A percentile compares a stretch with the other conserved stretches of the same genome.
These are phyloP conservation scores for Callimorpha dominula DNA, from an alignment of 2,888 invertebrate species.

Conservation along the genomic window DNA sequence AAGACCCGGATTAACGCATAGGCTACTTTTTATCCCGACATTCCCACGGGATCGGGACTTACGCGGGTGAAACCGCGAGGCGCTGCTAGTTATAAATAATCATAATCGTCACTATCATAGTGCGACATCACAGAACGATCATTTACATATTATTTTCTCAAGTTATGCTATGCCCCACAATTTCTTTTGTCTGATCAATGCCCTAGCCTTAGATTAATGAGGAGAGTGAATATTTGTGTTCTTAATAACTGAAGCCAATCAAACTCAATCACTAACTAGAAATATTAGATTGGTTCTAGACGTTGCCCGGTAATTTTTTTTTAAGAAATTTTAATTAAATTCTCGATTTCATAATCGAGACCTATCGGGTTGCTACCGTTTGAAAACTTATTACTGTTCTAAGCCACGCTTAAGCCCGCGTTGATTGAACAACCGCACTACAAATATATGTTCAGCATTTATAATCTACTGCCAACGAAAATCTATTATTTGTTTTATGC, in stretches of 20 bases:
- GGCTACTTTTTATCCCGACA: too few species aligned
- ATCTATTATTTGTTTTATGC: slow-evolving; percentile 40
- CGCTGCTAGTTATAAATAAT: too few species aligned
- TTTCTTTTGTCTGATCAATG: too few species aligned
- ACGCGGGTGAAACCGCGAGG: too few species aligned
- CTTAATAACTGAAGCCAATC: neutral
- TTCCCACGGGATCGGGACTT: too few species aligned
- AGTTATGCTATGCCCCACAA: too few species aligned
- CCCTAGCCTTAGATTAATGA: too few species aligned
- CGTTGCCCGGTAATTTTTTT: neutral
- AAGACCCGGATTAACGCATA: too few species aligned
- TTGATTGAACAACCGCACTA: slow-evolving; percentile 48
- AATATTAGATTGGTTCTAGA: neutral
- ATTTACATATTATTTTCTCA: too few species aligned
- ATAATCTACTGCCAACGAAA: slow-evolving; percentile 40
- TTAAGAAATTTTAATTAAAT: neutral
- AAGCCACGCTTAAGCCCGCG: slow-evolving; percentile 41
- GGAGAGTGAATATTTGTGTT: too few species aligned
- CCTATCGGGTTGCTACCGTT: slow-evolving; percentile 18
- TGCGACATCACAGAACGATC: too few species aligned
- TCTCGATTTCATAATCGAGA: slow-evolving; percentile 2
- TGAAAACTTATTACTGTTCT: slow-evolving; percentile 42
- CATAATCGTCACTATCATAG: too few species aligned
- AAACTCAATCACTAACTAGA: neutral
- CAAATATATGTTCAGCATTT: slow-evolving; percentile 46